Base-by-base conservation (phyloP, 2,113 vertebrate species). In the Cepphus grylle region DNA sequence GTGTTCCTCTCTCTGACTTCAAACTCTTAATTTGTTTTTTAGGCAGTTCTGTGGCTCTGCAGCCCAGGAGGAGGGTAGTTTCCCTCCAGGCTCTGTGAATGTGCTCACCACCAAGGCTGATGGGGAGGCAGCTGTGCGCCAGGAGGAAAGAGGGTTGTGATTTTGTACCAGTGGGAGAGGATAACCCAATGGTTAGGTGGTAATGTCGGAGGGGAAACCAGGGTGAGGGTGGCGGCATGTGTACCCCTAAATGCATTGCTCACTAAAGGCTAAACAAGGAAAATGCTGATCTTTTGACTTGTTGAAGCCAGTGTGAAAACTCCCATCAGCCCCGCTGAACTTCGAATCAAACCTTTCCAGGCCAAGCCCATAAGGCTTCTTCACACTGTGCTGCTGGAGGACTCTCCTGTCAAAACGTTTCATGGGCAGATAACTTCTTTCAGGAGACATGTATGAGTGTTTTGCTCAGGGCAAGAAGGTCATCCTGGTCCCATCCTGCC, bases 311-410 rank as follows among this genome's bases (percentile, higher is more conserved):
- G 3, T 6, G 5, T 55, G 49, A 86, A 61, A 83, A 70, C 20
- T 65, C 42, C 53, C 1, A 2, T 22, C 61, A 79, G 23, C 34
- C 73, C 11, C 50, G 29, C n/a, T 4, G 10, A 38, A 11, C 55
- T 43, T 53, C 58, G 47, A 23, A 61, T 5, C 66, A 77, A 59
- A 30, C 21, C 42, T 43, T n/a, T 50, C 42, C 69, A 86, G 78
- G 18, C 38, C 69, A 71, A 47, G 40, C 11, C 56, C 49, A 4
- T 7, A 34, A 34, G 27, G 53, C 11, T 70, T 19, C 40, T 80
- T 47, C 63, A 50, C 13, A 27, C 16, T 0, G 0, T 5, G 34
- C 22, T 55, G 0, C 53, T 29, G 59, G 27, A 50, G 22, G 55
- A 52, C 29, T 80, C 76, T 59, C 49, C 49, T 14, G 22, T 20